Evolutionary conservation across 2,797 vertebrate genomes (phyloP), one percentile per base, ranked within the genome.

Genomic region (Notamacropus eugenii): DNA sequence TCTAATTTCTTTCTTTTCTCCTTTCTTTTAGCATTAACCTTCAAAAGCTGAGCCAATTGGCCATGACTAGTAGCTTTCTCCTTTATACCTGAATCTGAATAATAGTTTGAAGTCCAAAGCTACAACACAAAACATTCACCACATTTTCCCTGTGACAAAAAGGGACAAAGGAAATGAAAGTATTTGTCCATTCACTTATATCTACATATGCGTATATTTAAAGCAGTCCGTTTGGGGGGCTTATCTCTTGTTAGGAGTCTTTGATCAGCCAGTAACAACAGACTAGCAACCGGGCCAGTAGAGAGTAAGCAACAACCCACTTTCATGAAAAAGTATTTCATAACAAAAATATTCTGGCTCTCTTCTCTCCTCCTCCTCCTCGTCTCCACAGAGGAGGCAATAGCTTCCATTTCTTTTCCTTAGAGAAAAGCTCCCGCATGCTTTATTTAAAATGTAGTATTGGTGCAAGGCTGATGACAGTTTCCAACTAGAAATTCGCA

Each of bases 11-110:
- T 55, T 94, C 94, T 58, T 96, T 95, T 55, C 62, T 95, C 91
- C 92, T 94, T 57, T 94, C 91, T 58, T 95, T 95, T 54, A 90
- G 56, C 91, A 94, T 97, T 98, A 97, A 97, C 97, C 96, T 98
- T 98, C 94, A 96, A 98, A 97, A 98, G 94, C 91, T 95, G 93
- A 97, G 90, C 93, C 98, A 74, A 90, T 97, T 92, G 97, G 95
- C 94, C 94, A 96, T 95, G 95, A 97, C 97, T 98, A 98, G 96
- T 95, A 97, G 98, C 94, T 97, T 95, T 95, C 95, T 97, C 96
- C 94, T 94, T 96, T 98, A 98, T 96, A 98, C 94, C 97, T 98
- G 97, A 97, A 97, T 97, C 94, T 97, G 97, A 97, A 97, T 98
- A 97, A 97, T 93, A 95, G 91, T 93, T 94, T 93, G 95, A 95